These are phyloP conservation scores for Antheraea mylitta DNA, from an alignment of 1,140 invertebrate genomes.

Conservation along the genomic window DNA sequence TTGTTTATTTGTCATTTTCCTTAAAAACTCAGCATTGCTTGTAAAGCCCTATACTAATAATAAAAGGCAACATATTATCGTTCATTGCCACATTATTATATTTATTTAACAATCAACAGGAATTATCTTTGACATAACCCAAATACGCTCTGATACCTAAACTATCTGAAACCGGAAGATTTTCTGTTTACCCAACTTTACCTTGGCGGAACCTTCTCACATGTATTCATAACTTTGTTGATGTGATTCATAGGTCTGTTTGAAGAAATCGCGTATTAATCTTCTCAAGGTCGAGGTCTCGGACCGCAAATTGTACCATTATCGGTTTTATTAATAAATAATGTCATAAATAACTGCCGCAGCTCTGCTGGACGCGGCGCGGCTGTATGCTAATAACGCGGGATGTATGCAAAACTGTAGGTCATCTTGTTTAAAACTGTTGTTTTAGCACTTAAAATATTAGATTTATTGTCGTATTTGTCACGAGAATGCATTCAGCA, in stretches of 20 bases:
- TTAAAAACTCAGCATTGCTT: not conserved
- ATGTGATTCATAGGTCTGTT: not conserved
- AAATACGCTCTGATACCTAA: not conserved
- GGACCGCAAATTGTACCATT: slow-evolving; percentile 1
- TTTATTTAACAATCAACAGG: not conserved
- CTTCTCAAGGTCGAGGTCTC: not conserved
- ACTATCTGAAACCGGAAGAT: slow-evolving; percentile 11
- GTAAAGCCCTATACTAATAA: not conserved
- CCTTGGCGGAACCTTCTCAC: slow-evolving; percentile 6
- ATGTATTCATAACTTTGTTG: not conserved
- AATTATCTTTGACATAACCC: slow-evolving; percentile 1
- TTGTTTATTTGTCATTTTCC: no score
- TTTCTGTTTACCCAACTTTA: not conserved
- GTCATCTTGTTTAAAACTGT: not conserved
- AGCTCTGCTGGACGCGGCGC: not conserved
- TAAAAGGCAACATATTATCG: not conserved
- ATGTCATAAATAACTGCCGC: slow-evolving; percentile 1
- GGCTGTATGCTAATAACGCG: not conserved
- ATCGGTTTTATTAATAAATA: slow-evolving; percentile 1
- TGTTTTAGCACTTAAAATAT: not conserved
- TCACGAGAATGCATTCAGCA: not conserved
- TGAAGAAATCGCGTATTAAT: slow-evolving; percentile 4
- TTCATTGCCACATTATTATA: not conserved
- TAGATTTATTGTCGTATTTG: not conserved
- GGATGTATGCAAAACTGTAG: not conserved